Percentiles rank a stretch among this genome's conserved stretches.
Conservation (phyloP, 1,140 invertebrate genomes). For the Ooceraea biroi region DNA sequence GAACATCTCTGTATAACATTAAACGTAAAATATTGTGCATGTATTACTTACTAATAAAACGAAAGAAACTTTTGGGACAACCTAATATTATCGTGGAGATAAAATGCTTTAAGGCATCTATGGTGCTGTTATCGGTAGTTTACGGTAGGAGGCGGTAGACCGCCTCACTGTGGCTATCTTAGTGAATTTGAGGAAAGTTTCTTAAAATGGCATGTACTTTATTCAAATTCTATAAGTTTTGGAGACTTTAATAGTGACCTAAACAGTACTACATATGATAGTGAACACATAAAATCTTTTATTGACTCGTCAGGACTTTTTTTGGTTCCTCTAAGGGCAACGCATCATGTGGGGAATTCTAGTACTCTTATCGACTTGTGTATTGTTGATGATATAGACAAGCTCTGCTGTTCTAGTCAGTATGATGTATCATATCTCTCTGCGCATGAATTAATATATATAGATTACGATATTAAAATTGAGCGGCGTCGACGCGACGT, state of each 20-base stretch:
- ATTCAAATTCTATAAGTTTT: no score
- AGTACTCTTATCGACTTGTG: not conserved
- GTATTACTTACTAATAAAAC: not conserved
- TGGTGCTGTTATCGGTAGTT: no score
- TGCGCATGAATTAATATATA: no score
- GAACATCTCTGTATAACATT: no score
- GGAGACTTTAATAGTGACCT: not conserved
- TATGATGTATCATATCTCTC: not conserved
- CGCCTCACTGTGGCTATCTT: no score
- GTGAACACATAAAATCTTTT: not conserved
- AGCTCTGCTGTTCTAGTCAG: not conserved
- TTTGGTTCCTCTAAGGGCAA: not conserved
- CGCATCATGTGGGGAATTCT: not conserved
- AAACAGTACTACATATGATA: not conserved
- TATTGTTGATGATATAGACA: not conserved
- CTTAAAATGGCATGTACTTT: no score
- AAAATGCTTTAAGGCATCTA: no score
- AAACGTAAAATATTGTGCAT: not conserved
- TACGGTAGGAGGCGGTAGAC: no score
- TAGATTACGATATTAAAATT: no score
- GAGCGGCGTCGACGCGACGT: no score
- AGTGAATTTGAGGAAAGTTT: no score
- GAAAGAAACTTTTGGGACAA: slow-evolving; percentile 11
- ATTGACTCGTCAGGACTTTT: not conserved
- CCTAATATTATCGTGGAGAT: no score